Evolutionary conservation across 1,140 invertebrate genomes (phyloP).

Genomic region (Amphibalanus amphitrite): DNA sequence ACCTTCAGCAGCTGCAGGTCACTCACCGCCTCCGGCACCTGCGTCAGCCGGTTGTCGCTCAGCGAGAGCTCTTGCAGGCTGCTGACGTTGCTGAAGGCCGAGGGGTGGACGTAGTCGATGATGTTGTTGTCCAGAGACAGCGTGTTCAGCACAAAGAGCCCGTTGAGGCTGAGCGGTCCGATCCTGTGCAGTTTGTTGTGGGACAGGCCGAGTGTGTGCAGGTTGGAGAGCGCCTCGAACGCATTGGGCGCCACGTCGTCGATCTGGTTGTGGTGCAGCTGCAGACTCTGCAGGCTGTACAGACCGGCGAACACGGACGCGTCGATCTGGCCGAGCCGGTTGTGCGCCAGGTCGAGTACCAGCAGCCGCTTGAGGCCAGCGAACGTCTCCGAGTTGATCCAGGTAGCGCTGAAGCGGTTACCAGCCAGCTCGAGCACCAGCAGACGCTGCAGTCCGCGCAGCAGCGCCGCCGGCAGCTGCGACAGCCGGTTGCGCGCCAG

Average conservation of each 20-base stretch:
- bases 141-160: slow-evolving; percentile 48
- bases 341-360: slow-evolving; percentile 60
- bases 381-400: slow-evolving; percentile 74
- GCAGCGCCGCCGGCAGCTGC: slow-evolving; percentile 54
- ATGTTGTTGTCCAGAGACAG: slow-evolving; percentile 67
- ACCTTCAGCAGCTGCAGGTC: slow-evolving; percentile 51
- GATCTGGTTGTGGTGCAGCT: slow-evolving; percentile 64
- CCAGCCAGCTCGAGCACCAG: slow-evolving; percentile 57
- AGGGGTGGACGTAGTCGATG: slow-evolving; percentile 39
- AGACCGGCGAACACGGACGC: slow-evolving; percentile 58
- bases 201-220: slow-evolving; percentile 67
- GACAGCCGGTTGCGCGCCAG: slow-evolving; percentile 49
- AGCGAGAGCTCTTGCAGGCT: slow-evolving; percentile 72
- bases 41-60: slow-evolving; percentile 63
- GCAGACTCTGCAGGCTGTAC: slow-evolving; percentile 58
- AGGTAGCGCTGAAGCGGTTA: slow-evolving; percentile 68
- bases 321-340: slow-evolving; percentile 58
- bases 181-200: slow-evolving; percentile 64
- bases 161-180: slow-evolving; percentile 37
- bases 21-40: slow-evolving; percentile 50
- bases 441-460: slow-evolving; percentile 57
- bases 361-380: slow-evolving; percentile 57
- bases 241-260: slow-evolving; percentile 40
- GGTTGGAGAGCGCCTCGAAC: slow-evolving; percentile 25
- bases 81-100: slow-evolving; percentile 63